Base-by-base conservation (phyloP, 2,888 invertebrate genomes). In the Morpho helenor region DNA sequence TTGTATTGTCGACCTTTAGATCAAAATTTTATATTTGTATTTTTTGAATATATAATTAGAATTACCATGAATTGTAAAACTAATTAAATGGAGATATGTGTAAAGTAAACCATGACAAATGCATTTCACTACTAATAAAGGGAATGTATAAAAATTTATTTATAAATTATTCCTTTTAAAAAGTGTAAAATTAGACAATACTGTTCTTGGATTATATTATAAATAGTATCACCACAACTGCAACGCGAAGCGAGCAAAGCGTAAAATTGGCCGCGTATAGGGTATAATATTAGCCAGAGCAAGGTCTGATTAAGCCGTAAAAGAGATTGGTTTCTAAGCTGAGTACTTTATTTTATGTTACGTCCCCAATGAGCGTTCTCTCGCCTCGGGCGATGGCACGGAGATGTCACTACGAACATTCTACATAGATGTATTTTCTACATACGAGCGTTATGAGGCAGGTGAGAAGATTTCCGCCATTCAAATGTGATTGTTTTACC, bases 271-370 rank as follows among this genome's bases (percentile, higher is more conserved):
- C 47, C 8, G 49, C 58, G 47, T 45, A 23, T 49, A 52, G 54
- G 42, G 45, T 42, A 45, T 43, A 48, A 57, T 69, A 68, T 82
- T 80, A 82, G 76, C 75, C 76, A 74, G 74, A 78, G 77, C 75
- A 74, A 79, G 81, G 79, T 80, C 85, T 87, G 86, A 87, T 88
- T 87, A 85, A 86, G 82, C 84, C 85, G 83, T 85, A 85, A 87
- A 88, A 84, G 84, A 85, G 86, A 87, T 88, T 87, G 87, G 84
- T 87, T 86, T 79, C 74, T 77, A 77, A 80, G 77, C 75, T 74
- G 80, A 83, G 80, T 81, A 80, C 77, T 86, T 87, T 85, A 86
- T 87, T 76, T 78, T 81, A 79, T 82, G 80, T 86, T 60, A 87
- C 77, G 82, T 75, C 75, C 80, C 80, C 79, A 82, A 84, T 85